Evolutionary conservation across 2,113 vertebrate species (phyloP), one percentile per base, ranked within the genome.

Genomic region (Anas platyrhynchos): DNA sequence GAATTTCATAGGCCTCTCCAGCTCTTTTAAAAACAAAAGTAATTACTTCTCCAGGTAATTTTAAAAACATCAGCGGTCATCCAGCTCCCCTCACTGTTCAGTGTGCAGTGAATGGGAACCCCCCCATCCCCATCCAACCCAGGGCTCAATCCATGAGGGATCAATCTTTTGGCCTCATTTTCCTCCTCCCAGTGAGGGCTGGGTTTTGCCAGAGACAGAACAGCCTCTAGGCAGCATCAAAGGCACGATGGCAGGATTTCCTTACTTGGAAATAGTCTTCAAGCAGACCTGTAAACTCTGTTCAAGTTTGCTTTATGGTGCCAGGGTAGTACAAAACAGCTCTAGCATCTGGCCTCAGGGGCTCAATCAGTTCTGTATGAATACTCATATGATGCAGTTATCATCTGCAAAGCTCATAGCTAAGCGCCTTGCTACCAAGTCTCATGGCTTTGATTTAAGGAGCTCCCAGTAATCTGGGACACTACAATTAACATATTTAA

Each of bases 401-500:
- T 96, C 94, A 91, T 84, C 55, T 3, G 74, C 86, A 96, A 92
- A 96, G 88, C 96, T 95, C 92, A 92, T 55, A 93, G 88, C 83
- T 95, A 89, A 95, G 92, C 46, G 67, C 41, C 88, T 93, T 94
- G 86, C 86, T 92, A 96, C 91, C 88, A 92, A 95, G 74, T 92
- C 88, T 97, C 91, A 87, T 66, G 88, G 92, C 84, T 94, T 93
- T 96, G 92, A 95, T 97, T 96, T 97, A 95, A 96, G 90, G 86
- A 95, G 88, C 88, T 96, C 94, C 90, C 86, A 95, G 86, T 92
- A 96, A 96, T 95, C 96, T 96, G 88, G 94, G 93, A 93, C 83
- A 87, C 74, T 87, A 94, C 91, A 97, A 94, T 97, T 97, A 97
- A 96, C 94, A 96, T 96, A 95, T 94, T 97, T 97, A 97, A 96